Conservation (phyloP, 2,888 invertebrate species). For the Erpobdella octoculata region DNA sequence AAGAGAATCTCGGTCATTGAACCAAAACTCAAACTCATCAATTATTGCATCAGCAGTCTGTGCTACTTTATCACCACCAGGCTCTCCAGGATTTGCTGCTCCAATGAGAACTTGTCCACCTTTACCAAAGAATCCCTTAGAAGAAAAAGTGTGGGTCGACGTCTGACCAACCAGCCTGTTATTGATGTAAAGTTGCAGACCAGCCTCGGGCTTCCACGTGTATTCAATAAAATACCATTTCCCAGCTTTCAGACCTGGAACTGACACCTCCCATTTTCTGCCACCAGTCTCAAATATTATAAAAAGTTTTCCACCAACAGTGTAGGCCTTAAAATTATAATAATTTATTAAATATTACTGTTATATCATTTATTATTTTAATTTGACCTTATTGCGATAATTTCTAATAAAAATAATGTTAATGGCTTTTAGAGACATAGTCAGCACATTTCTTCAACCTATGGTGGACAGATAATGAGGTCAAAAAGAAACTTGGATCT, state of each 20-base stretch:
- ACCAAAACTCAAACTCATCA: conserved; percentile 44
- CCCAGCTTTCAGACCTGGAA: conserved; percentile 38
- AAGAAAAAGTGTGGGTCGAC: background rate
- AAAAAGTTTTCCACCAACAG: conserved; percentile 34
- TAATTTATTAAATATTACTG: no score
- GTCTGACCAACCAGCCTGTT: conserved; percentile 31
- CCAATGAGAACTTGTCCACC: conserved; percentile 32
- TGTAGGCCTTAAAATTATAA: conserved; percentile 36
- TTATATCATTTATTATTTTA: no score
- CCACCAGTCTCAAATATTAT: conserved; percentile 39
- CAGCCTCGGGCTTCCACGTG: conserved; percentile 44
- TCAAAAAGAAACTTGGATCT: no score
- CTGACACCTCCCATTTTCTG: conserved; percentile 41
- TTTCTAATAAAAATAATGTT: no score
- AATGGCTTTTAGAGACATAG: no score
- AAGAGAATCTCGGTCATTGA: conserved; percentile 43
- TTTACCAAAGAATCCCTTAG: background rate
- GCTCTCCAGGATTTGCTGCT: conserved; percentile 34
- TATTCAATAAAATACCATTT: conserved; percentile 46
- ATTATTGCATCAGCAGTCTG: conserved; percentile 31
- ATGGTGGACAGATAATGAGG: no score
- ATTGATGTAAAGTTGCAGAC: conserved; percentile 33
- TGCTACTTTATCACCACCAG: conserved; percentile 2
- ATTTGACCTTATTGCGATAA: no score
- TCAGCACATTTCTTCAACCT: no score